Evolutionary conservation across 2,888 invertebrate genomes (phyloP).

Genomic region (Caenorhabditis sp.): DNA sequence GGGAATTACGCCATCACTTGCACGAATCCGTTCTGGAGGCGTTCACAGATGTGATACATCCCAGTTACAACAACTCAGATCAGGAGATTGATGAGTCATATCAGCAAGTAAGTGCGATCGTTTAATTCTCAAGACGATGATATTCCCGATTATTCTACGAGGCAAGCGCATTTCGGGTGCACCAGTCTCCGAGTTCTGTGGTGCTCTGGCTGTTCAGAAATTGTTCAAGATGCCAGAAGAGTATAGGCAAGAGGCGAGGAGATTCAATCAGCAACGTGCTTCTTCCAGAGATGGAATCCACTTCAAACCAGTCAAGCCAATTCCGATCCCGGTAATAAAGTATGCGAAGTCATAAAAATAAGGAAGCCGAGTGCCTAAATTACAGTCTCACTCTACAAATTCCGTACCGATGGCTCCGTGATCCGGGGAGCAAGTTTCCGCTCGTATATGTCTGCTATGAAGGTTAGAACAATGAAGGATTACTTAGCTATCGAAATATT

Average conservation of each 20-base stretch:
- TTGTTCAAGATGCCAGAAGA: constrained; percentile 4
- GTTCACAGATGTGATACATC: constrained; percentile 1
- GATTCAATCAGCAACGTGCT: too few relatives aligned
- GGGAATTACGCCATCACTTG: constrained; percentile 5
- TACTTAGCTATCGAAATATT: neutral
- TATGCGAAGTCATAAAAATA: neutral
- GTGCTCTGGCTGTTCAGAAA: constrained; percentile 7
- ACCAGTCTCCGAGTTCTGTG: constrained; percentile 14
- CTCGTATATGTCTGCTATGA: constrained; percentile 26
- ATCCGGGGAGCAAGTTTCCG: neutral
- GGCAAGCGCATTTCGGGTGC: constrained; percentile 3
- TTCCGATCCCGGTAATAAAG: constrained; percentile 33
- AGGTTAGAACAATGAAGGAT: constrained; percentile 10
- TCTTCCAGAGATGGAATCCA: neutral
- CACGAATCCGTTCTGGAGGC: constrained; percentile 11
- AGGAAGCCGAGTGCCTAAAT: neutral
- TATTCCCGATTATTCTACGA: constrained; percentile 6
- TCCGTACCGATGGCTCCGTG: constrained; percentile 21
- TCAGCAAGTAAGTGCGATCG: constrained; percentile 6
- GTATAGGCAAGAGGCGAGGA: too few relatives aligned
- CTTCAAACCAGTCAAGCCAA: constrained; percentile 6
- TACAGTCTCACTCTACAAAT: constrained; percentile 16
- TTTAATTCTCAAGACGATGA: neutral
- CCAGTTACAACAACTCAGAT: neutral
- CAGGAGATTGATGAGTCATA: constrained; percentile 25